Evolutionary conservation across 2,113 vertebrate species (phyloP).

Genomic region (Turnix velox): DNA sequence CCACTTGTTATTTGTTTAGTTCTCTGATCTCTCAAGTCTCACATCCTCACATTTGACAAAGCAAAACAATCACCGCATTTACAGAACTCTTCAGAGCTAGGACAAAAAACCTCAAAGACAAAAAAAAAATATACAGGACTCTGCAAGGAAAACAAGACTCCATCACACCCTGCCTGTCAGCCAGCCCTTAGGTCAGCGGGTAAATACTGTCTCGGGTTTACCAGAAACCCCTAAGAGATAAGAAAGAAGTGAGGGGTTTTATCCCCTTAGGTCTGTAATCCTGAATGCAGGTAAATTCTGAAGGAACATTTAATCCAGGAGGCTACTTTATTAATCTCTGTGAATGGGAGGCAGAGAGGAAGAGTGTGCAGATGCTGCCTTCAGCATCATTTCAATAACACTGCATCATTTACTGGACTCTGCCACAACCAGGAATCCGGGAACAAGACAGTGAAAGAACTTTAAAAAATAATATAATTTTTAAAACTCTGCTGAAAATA

Average conservation of each 20-base stretch:
- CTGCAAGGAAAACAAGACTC: not conserved
- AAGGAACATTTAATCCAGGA: not conserved
- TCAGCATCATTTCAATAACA: slow-evolving; percentile 6
- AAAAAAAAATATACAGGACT: not conserved
- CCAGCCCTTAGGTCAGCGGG: not conserved
- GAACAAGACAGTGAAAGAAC: slow-evolving; percentile 45
- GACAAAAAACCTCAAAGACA: not conserved
- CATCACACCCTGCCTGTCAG: not conserved
- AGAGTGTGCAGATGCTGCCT: not conserved
- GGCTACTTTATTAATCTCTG: not conserved
- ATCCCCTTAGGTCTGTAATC: not conserved
- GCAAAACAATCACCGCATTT: slow-evolving; percentile 33
- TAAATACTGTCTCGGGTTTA: not conserved
- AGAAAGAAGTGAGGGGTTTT: not conserved
- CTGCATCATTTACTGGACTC: slow-evolving; percentile 41
- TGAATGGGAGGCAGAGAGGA: not conserved
- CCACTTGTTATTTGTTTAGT: not conserved
- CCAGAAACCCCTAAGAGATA: not conserved
- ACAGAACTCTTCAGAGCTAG: not conserved
- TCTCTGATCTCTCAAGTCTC: not conserved
- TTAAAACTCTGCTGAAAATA: slow-evolving; percentile 58
- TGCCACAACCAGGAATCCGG: slow-evolving; percentile 35
- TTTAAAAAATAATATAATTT: too few relatives aligned
- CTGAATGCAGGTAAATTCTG: not conserved
- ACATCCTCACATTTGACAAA: slow-evolving; percentile 20